Conservation (phyloP, 1,140 invertebrate genomes). For the Coboldia fuscipes region DNA sequence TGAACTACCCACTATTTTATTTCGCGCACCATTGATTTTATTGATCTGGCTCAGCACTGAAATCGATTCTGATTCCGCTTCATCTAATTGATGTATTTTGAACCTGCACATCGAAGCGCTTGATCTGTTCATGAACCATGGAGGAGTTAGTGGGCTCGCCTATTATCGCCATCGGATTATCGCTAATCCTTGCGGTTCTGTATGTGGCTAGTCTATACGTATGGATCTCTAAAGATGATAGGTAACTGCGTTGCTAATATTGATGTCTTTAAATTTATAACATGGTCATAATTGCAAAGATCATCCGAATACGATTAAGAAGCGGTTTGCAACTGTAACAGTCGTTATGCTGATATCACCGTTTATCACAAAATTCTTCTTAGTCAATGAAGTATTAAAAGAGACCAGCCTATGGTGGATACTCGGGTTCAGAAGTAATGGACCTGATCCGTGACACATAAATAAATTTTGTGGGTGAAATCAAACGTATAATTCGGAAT, state of each 20-base stretch:
- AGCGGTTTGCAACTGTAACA: conserved; percentile 66
- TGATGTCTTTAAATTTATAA: conserved; percentile 1
- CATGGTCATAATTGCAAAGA: conserved; percentile 46
- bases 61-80: too few species aligned
- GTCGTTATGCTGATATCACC: conserved; percentile 61
- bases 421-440: conserved; percentile 50
- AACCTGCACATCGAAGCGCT: too few species aligned
- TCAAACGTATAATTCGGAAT: conserved; percentile 45
- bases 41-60: too few species aligned
- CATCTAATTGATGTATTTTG: too few species aligned
- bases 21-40: too few species aligned
- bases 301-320: conserved; percentile 73
- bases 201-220: conserved; percentile 70
- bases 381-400: conserved; percentile 32
- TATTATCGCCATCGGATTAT: conserved; percentile 36
- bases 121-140: too few species aligned
- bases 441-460: conserved; percentile 63
- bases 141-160: too few species aligned
- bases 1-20: too few species aligned
- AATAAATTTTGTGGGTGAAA: conserved; percentile 64
- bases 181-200: conserved; percentile 43
- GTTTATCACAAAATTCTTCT: conserved; percentile 45
- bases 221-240: conserved; percentile 49
- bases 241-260: conserved; percentile 25
- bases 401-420: conserved; percentile 43